Evolutionary conservation across 2,113 vertebrate genomes (phyloP).

Genomic region (Sceloporus undulatus): DNA sequence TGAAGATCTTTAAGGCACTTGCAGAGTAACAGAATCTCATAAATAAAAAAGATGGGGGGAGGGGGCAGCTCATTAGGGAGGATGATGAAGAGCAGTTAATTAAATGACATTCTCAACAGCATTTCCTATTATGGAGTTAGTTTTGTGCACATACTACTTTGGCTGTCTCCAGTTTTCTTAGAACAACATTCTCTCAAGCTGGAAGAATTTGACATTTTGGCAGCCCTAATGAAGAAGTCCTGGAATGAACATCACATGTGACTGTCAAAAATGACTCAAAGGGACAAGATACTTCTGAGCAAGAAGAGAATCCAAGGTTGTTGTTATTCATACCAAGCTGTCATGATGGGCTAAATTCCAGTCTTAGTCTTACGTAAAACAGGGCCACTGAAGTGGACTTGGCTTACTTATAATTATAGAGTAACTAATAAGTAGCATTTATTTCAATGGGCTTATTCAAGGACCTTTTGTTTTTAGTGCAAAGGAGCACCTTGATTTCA

Average conservation of each 20-base stretch:
- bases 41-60: neutral
- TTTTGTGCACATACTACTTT: constrained; percentile 1
- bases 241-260: neutral
- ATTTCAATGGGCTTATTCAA: neutral
- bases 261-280: neutral
- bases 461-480: neutral
- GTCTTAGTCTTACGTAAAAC: neutral
- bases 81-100: constrained; percentile 15
- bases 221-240: neutral
- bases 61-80: neutral
- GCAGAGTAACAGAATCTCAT: neutral
- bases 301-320: neutral
- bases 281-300: neutral
- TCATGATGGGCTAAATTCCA: neutral
- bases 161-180: constrained; percentile 8
- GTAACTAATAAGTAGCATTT: neutral
- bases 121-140: constrained; percentile 16
- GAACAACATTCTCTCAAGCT: neutral
- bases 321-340: neutral
- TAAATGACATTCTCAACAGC: neutral
- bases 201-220: constrained; percentile 2
- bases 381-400: neutral
- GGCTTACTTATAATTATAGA: neutral
- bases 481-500: neutral
- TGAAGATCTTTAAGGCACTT: neutral